A percentile compares a stretch with the other conserved stretches of the same genome.
Evolutionary conservation across 2,797 vertebrate species (phyloP).

Genomic region (Spizella passerina): DNA sequence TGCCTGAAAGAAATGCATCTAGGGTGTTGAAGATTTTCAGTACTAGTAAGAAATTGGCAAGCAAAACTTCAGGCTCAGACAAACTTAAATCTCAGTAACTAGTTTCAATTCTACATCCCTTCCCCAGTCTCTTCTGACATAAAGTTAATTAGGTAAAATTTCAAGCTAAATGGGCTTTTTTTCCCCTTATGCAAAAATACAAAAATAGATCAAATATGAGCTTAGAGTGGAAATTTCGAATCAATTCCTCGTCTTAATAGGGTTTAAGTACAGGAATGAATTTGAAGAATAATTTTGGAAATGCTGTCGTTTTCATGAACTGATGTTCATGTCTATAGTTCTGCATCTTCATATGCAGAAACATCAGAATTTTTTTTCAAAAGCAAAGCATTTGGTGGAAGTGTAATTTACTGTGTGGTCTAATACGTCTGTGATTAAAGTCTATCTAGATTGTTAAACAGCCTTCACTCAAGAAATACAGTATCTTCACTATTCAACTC

Average conservation of each 20-base stretch:
- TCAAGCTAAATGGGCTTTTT: background rate
- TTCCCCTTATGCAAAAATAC: background rate
- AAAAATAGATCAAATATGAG: slow-evolving; percentile 26
- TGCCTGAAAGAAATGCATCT: background rate
- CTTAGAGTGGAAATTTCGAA: slow-evolving; percentile 9
- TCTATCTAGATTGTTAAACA: background rate
- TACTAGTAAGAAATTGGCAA: background rate
- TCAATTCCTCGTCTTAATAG: slow-evolving; percentile 4
- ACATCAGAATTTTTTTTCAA: background rate
- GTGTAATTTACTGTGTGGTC: background rate
- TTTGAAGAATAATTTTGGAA: slow-evolving; percentile 31
- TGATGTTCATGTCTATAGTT: slow-evolving; percentile 25
- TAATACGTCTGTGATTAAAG: background rate
- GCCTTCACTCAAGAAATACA: background rate
- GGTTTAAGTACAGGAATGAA: background rate
- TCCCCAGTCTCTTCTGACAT: background rate
- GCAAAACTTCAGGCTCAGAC: background rate
- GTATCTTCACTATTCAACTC: background rate
- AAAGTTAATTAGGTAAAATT: slow-evolving; percentile 28
- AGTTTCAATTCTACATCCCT: background rate
- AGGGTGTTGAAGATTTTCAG: background rate
- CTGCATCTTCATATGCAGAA: background rate
- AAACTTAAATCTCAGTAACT: background rate
- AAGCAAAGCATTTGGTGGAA: background rate
- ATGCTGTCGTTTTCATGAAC: background rate